Percentiles rank a stretch among this genome's conserved stretches.
phyloP scores from a whole-genome alignment of 2,113 vertebrate species.

The Pogona vitticeps region DNA sequence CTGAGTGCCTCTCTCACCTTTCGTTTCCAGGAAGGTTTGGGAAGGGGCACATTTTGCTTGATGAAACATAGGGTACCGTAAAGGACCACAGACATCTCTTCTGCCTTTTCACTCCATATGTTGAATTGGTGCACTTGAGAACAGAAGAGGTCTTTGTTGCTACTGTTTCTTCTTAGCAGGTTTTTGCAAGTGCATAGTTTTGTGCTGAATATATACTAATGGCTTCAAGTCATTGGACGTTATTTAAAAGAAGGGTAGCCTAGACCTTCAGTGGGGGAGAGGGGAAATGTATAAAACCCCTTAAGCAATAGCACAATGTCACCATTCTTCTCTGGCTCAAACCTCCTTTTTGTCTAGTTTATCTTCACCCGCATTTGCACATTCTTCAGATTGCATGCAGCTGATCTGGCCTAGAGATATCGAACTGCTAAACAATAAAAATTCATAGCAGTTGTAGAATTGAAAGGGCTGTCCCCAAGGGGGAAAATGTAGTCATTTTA shows the following conservation, averaged over 20 bases:
- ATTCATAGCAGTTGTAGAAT: background rate
- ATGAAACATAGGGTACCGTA: background rate
- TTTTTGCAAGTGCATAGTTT: background rate
- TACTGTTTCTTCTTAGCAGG: background rate
- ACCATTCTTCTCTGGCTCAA: conserved; percentile 66
- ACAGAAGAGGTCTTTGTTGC: conserved; percentile 4
- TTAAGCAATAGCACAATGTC: conserved; percentile 62
- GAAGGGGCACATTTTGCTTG: background rate
- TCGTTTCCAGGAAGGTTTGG: background rate
- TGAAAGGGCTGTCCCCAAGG: fast-evolving
- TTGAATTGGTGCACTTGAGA: background rate
- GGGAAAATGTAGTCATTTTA: background rate
- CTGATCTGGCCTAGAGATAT: conserved; percentile 49
- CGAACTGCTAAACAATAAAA: background rate
- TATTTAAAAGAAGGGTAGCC: conserved; percentile 32
- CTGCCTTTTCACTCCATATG: fast-evolving
- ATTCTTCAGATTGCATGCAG: conserved; percentile 38
- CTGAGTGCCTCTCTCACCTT: background rate
- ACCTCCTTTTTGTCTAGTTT: conserved; percentile 55
- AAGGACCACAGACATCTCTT: fast-evolving
- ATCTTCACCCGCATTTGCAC: background rate
- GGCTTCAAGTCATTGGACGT: conserved; percentile 33
- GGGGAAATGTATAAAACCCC: conserved; percentile 44
- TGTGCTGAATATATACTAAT: background rate
- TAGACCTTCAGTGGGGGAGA: background rate